A percentile compares a stretch with the other conserved stretches of the same genome.
Evolutionary conservation across 1,140 invertebrate genomes (phyloP).

Genomic region (Pseudomyrmex flavicornis): DNA sequence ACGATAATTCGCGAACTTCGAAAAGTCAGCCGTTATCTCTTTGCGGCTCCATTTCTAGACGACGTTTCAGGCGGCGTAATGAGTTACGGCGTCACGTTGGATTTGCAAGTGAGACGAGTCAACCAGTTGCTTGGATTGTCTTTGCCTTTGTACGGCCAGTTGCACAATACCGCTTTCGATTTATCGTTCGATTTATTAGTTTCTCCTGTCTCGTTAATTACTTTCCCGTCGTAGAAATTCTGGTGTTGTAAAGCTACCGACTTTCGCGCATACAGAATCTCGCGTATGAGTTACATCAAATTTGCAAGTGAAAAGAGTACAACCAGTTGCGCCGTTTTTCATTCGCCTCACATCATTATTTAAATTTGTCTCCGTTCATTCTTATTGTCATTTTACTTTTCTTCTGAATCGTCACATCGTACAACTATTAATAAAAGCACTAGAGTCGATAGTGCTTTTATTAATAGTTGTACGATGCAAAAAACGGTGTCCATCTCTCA

Average conservation of each 20-base stretch:
- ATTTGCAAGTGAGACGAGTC: conserved; percentile 56
- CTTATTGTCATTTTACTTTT: too few species aligned
- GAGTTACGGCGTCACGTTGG: conserved; percentile 51
- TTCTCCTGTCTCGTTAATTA: conserved; percentile 44
- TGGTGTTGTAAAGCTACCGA: not conserved
- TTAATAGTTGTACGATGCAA: too few species aligned
- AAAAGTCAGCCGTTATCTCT: conserved; percentile 53
- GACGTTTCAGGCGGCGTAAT: conserved; percentile 40
- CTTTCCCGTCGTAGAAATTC: conserved; percentile 21
- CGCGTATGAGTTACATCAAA: conserved; percentile 15
- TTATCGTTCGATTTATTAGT: conserved; percentile 56
- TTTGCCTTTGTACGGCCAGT: conserved; percentile 7
- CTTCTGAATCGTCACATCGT: not conserved
- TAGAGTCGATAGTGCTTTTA: too few species aligned
- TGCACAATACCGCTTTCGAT: conserved; percentile 42
- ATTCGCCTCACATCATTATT: too few species aligned
- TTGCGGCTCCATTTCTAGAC: conserved; percentile 57
- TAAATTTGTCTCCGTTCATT: too few species aligned
- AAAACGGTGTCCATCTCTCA: not conserved
- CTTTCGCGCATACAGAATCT: conserved; percentile 9
- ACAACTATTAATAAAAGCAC: not conserved
- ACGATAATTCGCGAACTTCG: conserved; percentile 33
- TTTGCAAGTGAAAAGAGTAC: conserved; percentile 38
- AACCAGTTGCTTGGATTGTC: conserved; percentile 49
- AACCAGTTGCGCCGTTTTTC: conserved; percentile 23